Evolutionary conservation across 2,888 invertebrate genomes (phyloP).

Genomic region (Neocrepidodera transversa): DNA sequence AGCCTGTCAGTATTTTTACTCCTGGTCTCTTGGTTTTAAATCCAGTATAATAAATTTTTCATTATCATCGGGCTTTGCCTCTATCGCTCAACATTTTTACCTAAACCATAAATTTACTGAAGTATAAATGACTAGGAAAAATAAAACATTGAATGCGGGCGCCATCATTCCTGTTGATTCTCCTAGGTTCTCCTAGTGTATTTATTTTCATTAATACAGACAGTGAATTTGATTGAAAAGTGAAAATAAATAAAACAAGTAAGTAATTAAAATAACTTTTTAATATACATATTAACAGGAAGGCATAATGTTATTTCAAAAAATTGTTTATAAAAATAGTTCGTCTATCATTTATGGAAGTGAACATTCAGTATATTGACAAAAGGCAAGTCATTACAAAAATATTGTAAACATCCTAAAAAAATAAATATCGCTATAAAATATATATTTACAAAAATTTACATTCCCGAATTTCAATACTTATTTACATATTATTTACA

Average conservation of each 20-base stretch:
- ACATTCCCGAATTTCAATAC: constrained; percentile 49
- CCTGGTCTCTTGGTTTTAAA: too few relatives aligned
- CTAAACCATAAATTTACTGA: too few relatives aligned
- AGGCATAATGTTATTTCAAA: constrained; percentile 19
- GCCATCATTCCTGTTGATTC: too few relatives aligned
- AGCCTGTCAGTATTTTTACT: too few relatives aligned
- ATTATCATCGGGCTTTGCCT: too few relatives aligned
- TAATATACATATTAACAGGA: constrained; percentile 25
- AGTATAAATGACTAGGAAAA: too few relatives aligned
- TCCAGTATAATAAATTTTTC: too few relatives aligned
- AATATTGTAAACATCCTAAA: constrained; percentile 40
- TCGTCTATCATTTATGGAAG: constrained; percentile 1
- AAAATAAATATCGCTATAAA: constrained; percentile 53
- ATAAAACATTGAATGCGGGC: too few relatives aligned
- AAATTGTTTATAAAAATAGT: constrained; percentile 19
- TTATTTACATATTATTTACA: constrained; percentile 56
- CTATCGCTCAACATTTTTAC: too few relatives aligned
- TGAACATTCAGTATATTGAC: constrained; percentile 3
- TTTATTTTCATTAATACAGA: too few relatives aligned
- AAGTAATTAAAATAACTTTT: constrained; percentile 5
- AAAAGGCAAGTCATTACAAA: constrained; percentile 37
- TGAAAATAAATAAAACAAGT: constrained; percentile 19
- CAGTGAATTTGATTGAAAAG: too few relatives aligned
- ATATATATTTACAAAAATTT: constrained; percentile 53
- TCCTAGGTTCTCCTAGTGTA: too few relatives aligned